phyloP scores from a whole-genome alignment of 1,140 invertebrate species.

The Drosophila kanapiae region DNA sequence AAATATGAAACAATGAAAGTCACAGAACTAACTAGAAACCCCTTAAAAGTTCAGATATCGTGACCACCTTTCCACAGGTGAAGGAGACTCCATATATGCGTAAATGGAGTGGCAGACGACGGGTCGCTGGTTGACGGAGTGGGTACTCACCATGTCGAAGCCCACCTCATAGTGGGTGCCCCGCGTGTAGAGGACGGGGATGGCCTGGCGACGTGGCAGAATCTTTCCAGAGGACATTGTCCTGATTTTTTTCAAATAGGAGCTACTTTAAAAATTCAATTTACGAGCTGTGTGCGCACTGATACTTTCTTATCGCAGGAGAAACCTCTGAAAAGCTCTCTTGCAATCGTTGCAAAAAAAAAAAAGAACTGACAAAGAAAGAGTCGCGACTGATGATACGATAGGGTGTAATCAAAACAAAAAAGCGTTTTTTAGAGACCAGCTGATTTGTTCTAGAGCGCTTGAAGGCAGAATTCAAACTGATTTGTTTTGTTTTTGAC shows the following conservation, averaged over 20 bases:
- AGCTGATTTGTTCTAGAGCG: constrained; percentile 67
- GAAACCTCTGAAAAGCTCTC: constrained; percentile 4
- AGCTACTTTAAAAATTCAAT: not conserved
- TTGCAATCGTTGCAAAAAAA: constrained; percentile 24
- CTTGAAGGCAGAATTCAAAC: constrained; percentile 81
- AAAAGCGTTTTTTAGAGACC: not conserved
- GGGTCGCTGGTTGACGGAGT: no score
- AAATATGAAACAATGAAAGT: not conserved
- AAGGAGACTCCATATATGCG: not conserved
- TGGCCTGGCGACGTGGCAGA: constrained; percentile 87
- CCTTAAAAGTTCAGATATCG: constrained; percentile 4
- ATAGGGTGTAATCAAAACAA: constrained; percentile 17
- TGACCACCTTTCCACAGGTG: constrained; percentile 7
- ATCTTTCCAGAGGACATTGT: constrained; percentile 67
- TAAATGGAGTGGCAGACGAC: not conserved
- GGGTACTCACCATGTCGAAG: constrained; percentile 90
- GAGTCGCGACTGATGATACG: constrained; percentile 6
- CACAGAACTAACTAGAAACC: not conserved
- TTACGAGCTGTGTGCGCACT: constrained; percentile 14
- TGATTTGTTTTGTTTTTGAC: constrained; percentile 75
- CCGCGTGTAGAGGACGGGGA: constrained; percentile 91
- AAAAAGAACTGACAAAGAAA: not conserved
- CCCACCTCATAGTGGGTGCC: constrained; percentile 95
- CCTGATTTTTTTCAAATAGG: not conserved
- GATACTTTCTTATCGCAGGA: constrained; percentile 6